phyloP scores from a whole-genome alignment of 2,888 invertebrate species.

The Psococerastis gibbosa region DNA sequence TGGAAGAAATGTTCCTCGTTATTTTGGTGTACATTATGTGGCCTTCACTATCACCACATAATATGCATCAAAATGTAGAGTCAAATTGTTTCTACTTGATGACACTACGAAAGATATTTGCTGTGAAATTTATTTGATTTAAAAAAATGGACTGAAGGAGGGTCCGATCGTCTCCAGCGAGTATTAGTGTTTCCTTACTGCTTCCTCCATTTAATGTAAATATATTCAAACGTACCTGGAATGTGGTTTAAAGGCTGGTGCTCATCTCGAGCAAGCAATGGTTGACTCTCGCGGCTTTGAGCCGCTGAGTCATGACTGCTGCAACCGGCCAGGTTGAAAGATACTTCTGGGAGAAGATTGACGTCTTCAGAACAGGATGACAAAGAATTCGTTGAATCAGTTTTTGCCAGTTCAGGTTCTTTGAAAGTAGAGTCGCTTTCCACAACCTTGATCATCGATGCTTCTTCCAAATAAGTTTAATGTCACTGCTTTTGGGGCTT shows the following conservation, averaged over 20 bases:
- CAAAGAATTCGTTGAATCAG: slow-evolving; percentile 19
- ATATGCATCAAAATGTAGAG: too few species aligned
- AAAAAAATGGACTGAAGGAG: too few species aligned
- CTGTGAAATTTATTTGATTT: too few species aligned
- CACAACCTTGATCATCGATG: background rate
- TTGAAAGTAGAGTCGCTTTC: slow-evolving; percentile 13
- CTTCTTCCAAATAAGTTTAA: background rate
- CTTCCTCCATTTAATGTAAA: too few species aligned
- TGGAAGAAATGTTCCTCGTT: too few species aligned
- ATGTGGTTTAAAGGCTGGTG: slow-evolving; percentile 68
- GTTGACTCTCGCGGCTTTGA: slow-evolving; percentile 81
- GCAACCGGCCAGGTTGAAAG: slow-evolving; percentile 33
- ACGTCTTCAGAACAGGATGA: slow-evolving; percentile 38
- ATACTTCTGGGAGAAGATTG: slow-evolving; percentile 62
- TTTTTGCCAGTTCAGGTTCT: slow-evolving; percentile 17
- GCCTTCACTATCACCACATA: too few species aligned
- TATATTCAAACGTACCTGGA: slow-evolving; percentile 61
- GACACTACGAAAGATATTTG: too few species aligned
- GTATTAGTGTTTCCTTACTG: too few species aligned
- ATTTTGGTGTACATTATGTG: too few species aligned
- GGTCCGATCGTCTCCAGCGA: too few species aligned
- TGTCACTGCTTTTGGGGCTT: too few species aligned
- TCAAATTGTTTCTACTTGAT: too few species aligned
- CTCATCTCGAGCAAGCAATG: slow-evolving; percentile 65
- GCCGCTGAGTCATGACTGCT: slow-evolving; percentile 62